These are phyloP conservation scores for Tetragnatha montana DNA, from an alignment of 2,888 invertebrate species.

Conservation along the genomic window DNA sequence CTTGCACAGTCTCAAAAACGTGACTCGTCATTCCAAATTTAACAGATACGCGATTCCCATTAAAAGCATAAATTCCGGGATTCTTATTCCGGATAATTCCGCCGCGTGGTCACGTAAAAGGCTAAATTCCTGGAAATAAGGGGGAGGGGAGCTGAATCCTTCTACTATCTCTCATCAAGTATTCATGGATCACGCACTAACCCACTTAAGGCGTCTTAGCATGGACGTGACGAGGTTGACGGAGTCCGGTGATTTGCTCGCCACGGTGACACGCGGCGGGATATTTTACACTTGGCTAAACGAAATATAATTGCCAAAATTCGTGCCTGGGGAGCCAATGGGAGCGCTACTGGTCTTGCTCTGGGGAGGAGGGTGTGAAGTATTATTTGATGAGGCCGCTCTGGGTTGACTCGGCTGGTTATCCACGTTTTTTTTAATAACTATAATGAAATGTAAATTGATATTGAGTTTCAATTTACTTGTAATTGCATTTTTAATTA, in stretches of 20 bases:
- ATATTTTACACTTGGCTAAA: constrained; percentile 66
- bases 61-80: too few species aligned
- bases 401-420: too few species aligned
- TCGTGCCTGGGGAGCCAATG: constrained; percentile 34
- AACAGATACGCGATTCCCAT: too few species aligned
- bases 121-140: constrained; percentile 6
- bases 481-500: too few species aligned
- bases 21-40: too few species aligned
- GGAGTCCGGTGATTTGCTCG: constrained; percentile 28
- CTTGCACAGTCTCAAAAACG: too few species aligned
- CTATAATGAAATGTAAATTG: too few species aligned
- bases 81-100: not conserved
- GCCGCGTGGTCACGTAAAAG: constrained; percentile 3
- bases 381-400: constrained; percentile 38
- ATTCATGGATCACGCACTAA: constrained; percentile 45
- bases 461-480: too few species aligned
- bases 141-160: not conserved
- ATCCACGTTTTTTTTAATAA: too few species aligned
- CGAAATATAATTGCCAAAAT: constrained; percentile 63
- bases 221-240: constrained; percentile 40
- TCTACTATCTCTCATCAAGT: constrained; percentile 42
- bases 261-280: constrained; percentile 7
- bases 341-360: constrained; percentile 11
- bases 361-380: constrained; percentile 30
- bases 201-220: constrained; percentile 32